phyloP scores from a whole-genome alignment of 2,113 vertebrate species.

The Nannobrachium achirus region DNA sequence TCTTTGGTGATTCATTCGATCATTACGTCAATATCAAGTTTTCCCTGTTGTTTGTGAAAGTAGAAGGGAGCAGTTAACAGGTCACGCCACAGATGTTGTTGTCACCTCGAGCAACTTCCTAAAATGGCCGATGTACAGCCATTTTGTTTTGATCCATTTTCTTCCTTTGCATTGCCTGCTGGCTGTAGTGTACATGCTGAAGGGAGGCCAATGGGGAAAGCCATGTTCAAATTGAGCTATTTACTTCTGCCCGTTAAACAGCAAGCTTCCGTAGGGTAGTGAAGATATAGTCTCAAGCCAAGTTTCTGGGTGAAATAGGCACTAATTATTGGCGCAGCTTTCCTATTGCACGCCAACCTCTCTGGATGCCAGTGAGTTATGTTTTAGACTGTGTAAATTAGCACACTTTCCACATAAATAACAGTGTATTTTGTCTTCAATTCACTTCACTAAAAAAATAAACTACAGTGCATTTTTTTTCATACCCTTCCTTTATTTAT shows the following conservation, averaged over 20 bases:
- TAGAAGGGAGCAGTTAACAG: constrained; percentile 40
- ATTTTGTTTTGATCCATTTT: constrained; percentile 60
- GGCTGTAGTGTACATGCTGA: constrained; percentile 30
- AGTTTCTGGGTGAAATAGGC: constrained; percentile 41
- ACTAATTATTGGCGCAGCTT: constrained; percentile 44
- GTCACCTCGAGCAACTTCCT: constrained; percentile 49
- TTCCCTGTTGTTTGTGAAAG: background rate
- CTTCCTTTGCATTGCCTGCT: constrained; percentile 34
- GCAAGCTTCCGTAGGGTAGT: constrained; percentile 29
- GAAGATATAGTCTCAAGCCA: constrained; percentile 20
- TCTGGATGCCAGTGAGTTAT: constrained; percentile 43
- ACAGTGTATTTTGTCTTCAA: background rate
- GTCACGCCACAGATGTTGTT: constrained; percentile 52
- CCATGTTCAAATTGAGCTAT: constrained; percentile 38
- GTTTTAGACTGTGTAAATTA: constrained; percentile 31
- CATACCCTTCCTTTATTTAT: background rate
- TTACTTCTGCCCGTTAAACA: constrained; percentile 51
- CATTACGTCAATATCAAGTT: background rate
- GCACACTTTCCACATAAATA: constrained; percentile 8
- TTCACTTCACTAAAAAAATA: constrained; percentile 22
- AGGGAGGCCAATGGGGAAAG: constrained; percentile 24
- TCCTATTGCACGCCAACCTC: constrained; percentile 35
- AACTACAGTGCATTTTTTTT: background rate
- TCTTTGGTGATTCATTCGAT: background rate
- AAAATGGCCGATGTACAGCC: constrained; percentile 71